These are phyloP conservation scores for Onychomys arenicola DNA, from an alignment of 2,797 vertebrate species.

Conservation along the genomic window DNA sequence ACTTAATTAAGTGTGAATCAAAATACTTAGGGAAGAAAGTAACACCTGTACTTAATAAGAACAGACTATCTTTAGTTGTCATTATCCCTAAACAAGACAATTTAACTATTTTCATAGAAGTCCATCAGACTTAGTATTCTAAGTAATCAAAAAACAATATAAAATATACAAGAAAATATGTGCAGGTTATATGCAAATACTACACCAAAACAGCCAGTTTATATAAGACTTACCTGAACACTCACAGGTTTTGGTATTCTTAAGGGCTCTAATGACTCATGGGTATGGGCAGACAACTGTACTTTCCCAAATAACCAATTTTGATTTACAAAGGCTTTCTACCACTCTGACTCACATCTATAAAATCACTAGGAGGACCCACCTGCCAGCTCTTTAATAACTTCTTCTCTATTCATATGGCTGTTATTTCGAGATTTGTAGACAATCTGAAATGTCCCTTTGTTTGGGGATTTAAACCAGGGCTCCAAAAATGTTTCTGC, in stretches of 20 bases:
- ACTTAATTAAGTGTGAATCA: not conserved
- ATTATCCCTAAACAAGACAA: not conserved
- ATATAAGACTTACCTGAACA: not conserved
- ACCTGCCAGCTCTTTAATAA: conserved; percentile 97
- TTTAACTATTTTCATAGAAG: not conserved
- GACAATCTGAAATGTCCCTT: conserved; percentile 94
- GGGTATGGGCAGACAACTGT: not conserved
- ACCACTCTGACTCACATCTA: not conserved
- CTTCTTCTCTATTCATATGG: conserved; percentile 95
- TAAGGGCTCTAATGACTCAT: not conserved
- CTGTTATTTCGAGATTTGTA: conserved; percentile 98
- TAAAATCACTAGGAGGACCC: conserved; percentile 65
- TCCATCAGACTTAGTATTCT: not conserved
- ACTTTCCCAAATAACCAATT: not conserved
- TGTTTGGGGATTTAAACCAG: conserved; percentile 96
- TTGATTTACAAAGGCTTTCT: conserved; percentile 48
- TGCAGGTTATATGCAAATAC: not conserved
- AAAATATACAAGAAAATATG: not conserved
- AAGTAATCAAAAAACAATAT: not conserved
- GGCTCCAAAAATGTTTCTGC: conserved; percentile 93
- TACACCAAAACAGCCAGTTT: not conserved
- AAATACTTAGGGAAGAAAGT: not conserved
- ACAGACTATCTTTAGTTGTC: not conserved
- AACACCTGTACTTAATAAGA: not conserved
- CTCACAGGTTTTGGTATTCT: not conserved